Evolutionary conservation across 1,140 invertebrate species (phyloP), one percentile per base, ranked within the genome.

Genomic region (Nephotettix cincticeps): DNA sequence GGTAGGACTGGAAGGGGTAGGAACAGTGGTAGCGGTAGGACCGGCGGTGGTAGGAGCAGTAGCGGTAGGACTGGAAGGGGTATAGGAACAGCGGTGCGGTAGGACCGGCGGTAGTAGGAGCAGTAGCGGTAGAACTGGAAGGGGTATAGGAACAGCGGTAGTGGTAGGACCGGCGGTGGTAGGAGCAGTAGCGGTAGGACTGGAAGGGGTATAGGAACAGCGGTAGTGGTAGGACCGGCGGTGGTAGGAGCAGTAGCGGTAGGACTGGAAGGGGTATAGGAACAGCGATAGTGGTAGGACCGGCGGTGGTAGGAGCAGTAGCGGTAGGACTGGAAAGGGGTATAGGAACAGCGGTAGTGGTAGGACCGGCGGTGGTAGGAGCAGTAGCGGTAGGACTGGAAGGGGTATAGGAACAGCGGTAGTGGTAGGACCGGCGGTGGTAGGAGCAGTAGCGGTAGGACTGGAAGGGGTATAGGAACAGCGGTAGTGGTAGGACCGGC

Each of bases 221-320:
- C 19, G 19, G 54, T 58, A 58, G 54, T 58, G 19, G 54, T 58
- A 58, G 54, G 6, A 58, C 6, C 19, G 19, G 54, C 19, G 19
- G 54, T 58, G 19, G 54, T 58, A 58, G 54, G 6, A 58, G 54
- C 19, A 58, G 54, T 58, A 58, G 54, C 19, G 19, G 54, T 58
- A 58, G 54, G 6, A 58, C 6, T 58, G 19, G 54, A 9, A 40
- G 36, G 6, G 17, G 36, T 40, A 40, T 40, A 40, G 36, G 6
- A 40, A 17, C 17, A 40, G 63, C 29, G 29, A 27, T 66, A 66
- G 63, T 66, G 29, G 63, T 66, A 66, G 63, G 45, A 66, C 11
- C 29, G 29, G 63, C 29, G 29, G 63, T 66, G 29, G 63, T 66
- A 66, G 63, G 45, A 66, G 63, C 29, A 66, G 63, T 66, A 66